Percentiles rank a stretch among this genome's conserved stretches.
These are phyloP conservation scores for Hyposmocoma kahamanoa DNA, from an alignment of 1,140 invertebrate species.

Conservation along the genomic window DNA sequence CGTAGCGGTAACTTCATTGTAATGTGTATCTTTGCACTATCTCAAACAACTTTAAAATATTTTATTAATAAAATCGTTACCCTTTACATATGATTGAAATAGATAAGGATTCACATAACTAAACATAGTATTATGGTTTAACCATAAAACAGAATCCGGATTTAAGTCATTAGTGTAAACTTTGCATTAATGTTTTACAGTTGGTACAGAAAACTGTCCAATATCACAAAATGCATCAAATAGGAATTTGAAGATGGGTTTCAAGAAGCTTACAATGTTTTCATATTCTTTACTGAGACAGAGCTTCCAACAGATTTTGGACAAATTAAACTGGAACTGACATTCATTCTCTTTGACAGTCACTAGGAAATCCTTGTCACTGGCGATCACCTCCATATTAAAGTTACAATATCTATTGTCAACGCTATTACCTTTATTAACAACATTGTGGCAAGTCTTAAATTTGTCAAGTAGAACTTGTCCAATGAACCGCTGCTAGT, in stretches of 20 bases:
- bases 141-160: constrained; percentile 91
- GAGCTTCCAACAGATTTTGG: constrained; percentile 98
- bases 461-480: constrained; percentile 86
- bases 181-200: constrained; percentile 81
- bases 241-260: constrained; percentile 81
- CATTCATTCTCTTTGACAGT: constrained; percentile 89
- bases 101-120: constrained; percentile 82
- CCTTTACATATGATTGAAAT: constrained; percentile 87
- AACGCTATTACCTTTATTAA: constrained; percentile 93
- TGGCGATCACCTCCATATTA: constrained; percentile 91
- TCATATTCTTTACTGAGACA: constrained; percentile 92
- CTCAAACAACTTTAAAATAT: constrained; percentile 78
- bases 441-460: constrained; percentile 84
- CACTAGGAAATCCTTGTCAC: constrained; percentile 83
- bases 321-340: constrained; percentile 93
- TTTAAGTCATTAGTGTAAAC: constrained; percentile 98
- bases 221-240: constrained; percentile 98
- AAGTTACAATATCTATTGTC: constrained; percentile 95
- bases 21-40: constrained; percentile 78
- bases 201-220: constrained; percentile 95
- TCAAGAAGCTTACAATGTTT: constrained; percentile 81
- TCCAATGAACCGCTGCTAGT: constrained; percentile 91
- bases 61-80: constrained; percentile 86
- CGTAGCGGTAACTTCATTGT: constrained; percentile 97
- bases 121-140: constrained; percentile 84